Conservation (phyloP, 2,113 vertebrate genomes). For the Pachyramphus minor region DNA sequence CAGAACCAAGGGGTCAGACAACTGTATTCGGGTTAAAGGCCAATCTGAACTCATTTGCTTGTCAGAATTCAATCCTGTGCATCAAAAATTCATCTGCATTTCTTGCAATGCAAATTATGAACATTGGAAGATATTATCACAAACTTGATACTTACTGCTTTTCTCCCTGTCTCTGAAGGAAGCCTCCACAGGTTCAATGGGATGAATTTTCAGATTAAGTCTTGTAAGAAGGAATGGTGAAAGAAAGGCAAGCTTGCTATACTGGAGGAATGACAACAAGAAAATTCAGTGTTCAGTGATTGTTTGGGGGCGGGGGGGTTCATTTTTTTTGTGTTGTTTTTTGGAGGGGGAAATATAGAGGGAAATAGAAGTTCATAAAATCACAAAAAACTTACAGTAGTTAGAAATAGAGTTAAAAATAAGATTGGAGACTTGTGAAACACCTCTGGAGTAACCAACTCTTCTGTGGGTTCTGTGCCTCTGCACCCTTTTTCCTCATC, state of each 20-base stretch:
- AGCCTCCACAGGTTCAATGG: neutral
- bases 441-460: neutral
- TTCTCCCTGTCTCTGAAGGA: neutral
- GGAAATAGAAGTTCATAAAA: neutral
- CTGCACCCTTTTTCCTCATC: neutral
- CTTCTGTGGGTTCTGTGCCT: neutral
- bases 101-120: neutral
- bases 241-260: neutral
- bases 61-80: neutral
- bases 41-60: neutral
- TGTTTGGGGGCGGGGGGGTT: neutral
- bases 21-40: neutral
- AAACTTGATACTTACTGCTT: neutral
- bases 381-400: neutral
- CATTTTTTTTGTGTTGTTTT: neutral
- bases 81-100: neutral
- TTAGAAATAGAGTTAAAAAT: neutral
- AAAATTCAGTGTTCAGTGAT: rapidly evolving
- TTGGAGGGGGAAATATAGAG: rapidly evolving
- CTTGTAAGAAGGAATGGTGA: neutral
- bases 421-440: neutral
- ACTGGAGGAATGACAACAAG: neutral
- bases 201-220: neutral
- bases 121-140: neutral
- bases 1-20: neutral